Base-by-base conservation (phyloP, 2,888 invertebrate species). In the Phengaris alcon region DNA sequence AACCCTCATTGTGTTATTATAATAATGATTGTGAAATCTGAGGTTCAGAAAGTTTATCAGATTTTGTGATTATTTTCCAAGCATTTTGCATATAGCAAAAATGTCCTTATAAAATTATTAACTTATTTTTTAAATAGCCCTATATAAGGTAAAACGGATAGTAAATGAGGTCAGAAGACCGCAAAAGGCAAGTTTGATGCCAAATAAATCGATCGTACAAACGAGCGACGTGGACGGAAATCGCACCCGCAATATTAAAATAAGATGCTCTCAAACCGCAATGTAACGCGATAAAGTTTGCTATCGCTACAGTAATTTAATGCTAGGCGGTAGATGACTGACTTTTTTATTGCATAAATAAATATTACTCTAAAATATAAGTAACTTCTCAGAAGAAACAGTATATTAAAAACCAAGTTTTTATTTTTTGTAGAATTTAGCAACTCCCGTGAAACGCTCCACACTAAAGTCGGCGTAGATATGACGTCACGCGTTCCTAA, bases 161-260 rank as follows among this genome's bases (percentile, higher is more conserved):
- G 59, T 22, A 59, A 73, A 44, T 57, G 59, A 44, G 57, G 73
- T 59, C 59, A 57, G 3, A 46, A 46, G 59, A 73, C 44, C 44
- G 44, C 46, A 57, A 57, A 57, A 48, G 35, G 46, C 57, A n/a
- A 46, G n/a, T 57, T 46, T 55, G 59, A 70, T 70, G 70, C 22
- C 70, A 51, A 48, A 70, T 51, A 51, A 70, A 70, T 70, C 70
- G 46, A 12, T 22, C 10, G 15, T 10, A 64, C 70, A 22, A 48
- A 22, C 15, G 70, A 15, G 70, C 15, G 48, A 15, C 13, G n/a
- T n/a, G 46, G 46, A 59, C 57, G 46, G 15, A 57, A 73, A 59
- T 57, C 54, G 73, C 57, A 35, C 57, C 35, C 55, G 54, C 35
- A 35, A 55, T 57, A 57, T 57, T 73, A 54, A 73, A 57, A 57